Conservation (phyloP, 2,797 vertebrate species). For the Smutsia gigantea region DNA sequence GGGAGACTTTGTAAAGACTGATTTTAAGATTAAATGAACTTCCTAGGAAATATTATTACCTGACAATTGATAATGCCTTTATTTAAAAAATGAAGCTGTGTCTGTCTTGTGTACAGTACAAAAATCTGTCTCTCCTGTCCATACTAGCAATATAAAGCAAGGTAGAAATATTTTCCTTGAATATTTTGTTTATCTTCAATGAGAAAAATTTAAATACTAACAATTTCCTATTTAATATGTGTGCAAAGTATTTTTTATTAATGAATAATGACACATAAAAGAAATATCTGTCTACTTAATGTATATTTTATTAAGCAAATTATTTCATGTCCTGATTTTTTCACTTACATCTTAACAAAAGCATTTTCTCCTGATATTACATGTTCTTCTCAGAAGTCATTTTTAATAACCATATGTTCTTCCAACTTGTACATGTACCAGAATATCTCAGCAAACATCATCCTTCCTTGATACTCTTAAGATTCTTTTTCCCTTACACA, state of each 20-base stretch:
- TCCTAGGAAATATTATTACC: background rate
- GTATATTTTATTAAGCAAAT: background rate
- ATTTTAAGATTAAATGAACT: background rate
- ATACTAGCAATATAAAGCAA: background rate
- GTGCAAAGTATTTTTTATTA: background rate
- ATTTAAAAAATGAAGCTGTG: background rate
- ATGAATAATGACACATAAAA: background rate
- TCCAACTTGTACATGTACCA: background rate
- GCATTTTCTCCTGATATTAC: background rate
- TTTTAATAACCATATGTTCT: background rate
- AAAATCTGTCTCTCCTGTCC: background rate
- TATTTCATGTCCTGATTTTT: background rate
- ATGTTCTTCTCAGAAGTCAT: background rate
- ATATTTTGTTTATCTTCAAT: slow-evolving; percentile 18
- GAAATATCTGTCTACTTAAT: background rate
- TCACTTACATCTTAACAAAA: background rate
- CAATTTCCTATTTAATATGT: background rate
- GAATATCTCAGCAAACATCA: background rate
- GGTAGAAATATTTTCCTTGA: background rate
- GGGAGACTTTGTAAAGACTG: background rate
- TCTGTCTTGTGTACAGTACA: background rate
- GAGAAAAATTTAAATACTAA: background rate
- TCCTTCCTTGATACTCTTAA: background rate
- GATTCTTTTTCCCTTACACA: background rate
- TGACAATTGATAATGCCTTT: background rate